phyloP scores from a whole-genome alignment of 2,888 invertebrate species.

The Mylabris sibirica region DNA sequence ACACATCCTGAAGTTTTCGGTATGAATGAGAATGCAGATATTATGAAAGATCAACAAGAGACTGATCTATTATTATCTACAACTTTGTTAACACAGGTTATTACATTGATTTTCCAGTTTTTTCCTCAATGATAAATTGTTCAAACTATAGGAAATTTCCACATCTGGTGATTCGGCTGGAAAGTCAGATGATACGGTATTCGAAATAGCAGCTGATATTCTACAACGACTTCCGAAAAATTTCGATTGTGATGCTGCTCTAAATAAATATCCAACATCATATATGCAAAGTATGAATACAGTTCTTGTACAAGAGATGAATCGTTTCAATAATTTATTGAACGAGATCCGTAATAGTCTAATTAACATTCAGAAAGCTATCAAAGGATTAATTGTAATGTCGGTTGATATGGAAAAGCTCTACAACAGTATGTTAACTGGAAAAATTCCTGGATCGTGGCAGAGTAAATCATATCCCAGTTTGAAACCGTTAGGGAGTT shows the following conservation, averaged over 20 bases:
- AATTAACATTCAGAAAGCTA: constrained; percentile 81
- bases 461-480: constrained; percentile 88
- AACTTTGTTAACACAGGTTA: constrained; percentile 79
- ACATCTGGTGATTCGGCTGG: background rate
- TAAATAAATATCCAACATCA: constrained; percentile 76
- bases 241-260: constrained; percentile 71
- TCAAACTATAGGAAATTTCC: background rate
- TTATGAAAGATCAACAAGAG: constrained; percentile 90
- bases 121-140: background rate
- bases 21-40: constrained; percentile 92
- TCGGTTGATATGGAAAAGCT: constrained; percentile 87
- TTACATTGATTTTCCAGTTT: background rate
- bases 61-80: constrained; percentile 78
- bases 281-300: constrained; percentile 94
- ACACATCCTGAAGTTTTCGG: constrained; percentile 89
- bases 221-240: constrained; percentile 76
- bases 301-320: constrained; percentile 88
- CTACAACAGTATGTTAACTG: constrained; percentile 80
- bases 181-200: constrained; percentile 41
- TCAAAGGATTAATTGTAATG: constrained; percentile 89
- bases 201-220: constrained; percentile 81
- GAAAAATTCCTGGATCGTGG: constrained; percentile 86
- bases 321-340: constrained; percentile 79
- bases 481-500: constrained; percentile 87
- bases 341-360: constrained; percentile 78